Conservation (phyloP, 1,140 invertebrate genomes). For the Heliconius nattereri region DNA sequence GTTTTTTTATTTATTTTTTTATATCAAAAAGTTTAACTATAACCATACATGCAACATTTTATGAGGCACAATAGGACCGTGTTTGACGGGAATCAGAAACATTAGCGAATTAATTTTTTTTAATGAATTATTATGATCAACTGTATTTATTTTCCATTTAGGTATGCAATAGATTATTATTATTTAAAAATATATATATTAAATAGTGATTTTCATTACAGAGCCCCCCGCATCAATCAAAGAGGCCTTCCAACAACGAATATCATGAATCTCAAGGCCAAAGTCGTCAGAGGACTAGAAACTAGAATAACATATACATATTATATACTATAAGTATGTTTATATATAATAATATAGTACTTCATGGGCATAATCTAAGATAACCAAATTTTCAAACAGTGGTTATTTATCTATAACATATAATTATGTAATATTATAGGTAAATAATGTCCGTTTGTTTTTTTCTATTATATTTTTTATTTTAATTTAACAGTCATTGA, state of each 20-base stretch:
- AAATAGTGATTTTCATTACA: conserved; percentile 29
- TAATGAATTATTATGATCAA: too few species aligned
- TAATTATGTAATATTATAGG: neutral
- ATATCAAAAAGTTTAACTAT: neutral
- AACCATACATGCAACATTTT: too few species aligned
- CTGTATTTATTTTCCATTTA: too few species aligned
- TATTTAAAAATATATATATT: neutral
- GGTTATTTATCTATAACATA: neutral
- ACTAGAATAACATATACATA: conserved; percentile 23
- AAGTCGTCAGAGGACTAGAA: conserved; percentile 48
- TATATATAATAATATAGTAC: conserved; percentile 20
- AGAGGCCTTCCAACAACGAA: conserved; percentile 44
- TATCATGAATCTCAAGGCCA: conserved; percentile 49
- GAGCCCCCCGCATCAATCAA: conserved; percentile 33
- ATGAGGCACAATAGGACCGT: too few species aligned
- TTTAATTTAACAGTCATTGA: neutral
- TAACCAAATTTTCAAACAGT: conserved; percentile 36
- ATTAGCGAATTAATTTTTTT: too few species aligned
- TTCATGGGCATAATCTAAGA: conserved; percentile 36
- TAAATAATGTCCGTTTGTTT: neutral
- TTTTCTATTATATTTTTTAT: conserved; percentile 9
- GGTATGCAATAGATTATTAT: too few species aligned
- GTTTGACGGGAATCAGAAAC: too few species aligned
- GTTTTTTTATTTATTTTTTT: neutral
- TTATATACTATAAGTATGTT: neutral